Evolutionary conservation across 2,113 vertebrate genomes (phyloP), one percentile per base, ranked within the genome.

Genomic region (Cranoglanis bouderius): DNA sequence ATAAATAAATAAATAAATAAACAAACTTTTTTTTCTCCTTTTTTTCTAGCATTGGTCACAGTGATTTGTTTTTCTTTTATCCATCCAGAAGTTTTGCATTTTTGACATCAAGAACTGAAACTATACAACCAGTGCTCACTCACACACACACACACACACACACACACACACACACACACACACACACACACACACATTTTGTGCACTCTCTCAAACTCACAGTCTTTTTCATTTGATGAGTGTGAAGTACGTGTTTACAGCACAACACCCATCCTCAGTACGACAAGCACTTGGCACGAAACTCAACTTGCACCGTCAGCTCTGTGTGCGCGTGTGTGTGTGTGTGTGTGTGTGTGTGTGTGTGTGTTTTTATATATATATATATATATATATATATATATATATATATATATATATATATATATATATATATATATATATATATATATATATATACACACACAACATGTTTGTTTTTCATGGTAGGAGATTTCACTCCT

Each of bases 31-130:
- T 93, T 91, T 88, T 91, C 61, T 91, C 59, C 55, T 89, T 93
- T 72, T 82, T 91, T 93, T 94, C 92, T 93, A 93, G 91, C 93
- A 91, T 95, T 94, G 94, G 93, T 96, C 95, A 96, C 95, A 96
- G 95, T 96, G 95, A 94, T 95, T 94, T 93, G 90, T 94, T 94
- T 93, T 61, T 55, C n/a, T 72, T 82, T 65, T 81, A 46, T 59
- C 53, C 90, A 94, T 94, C 90, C 86, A 93, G 93, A 90, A 90
- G 55, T 90, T 91, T 89, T 75, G 83, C 87, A 85, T 90, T 93
- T 94, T 93, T 90, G 92, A 92, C 92, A 91, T 93, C 84, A 40
- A 88, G 91, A 85, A 90, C 86, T 53, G 90, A 94, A 90, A 70
- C 91, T 93, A 93, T 93, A 85, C 78, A 92, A 92, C 86, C 75